phyloP scores from a whole-genome alignment of 2,113 vertebrate species.

The Phasianus colchicus region DNA sequence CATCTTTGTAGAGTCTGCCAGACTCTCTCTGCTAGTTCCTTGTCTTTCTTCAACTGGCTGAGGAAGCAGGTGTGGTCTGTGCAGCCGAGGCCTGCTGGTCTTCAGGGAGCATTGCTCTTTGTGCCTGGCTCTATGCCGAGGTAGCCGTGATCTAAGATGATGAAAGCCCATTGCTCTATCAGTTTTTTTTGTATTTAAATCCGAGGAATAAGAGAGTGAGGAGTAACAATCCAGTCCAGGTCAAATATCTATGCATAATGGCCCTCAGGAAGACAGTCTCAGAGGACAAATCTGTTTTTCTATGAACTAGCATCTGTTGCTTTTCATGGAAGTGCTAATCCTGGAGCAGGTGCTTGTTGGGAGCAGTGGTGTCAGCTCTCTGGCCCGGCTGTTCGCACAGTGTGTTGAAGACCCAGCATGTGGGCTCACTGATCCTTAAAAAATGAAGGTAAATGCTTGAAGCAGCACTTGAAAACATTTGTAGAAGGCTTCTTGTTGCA shows the following conservation, averaged over 20 bases:
- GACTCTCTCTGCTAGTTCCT: no score
- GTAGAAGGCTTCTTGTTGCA: neutral
- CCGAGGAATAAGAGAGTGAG: neutral
- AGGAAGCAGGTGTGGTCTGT: neutral
- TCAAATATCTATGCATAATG: neutral
- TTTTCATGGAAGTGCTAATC: neutral
- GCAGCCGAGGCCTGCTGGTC: neutral
- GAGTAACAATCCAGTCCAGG: neutral
- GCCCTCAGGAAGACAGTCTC: neutral
- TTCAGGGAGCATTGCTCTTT: neutral
- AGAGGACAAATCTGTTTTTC: neutral
- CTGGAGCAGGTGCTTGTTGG: slow-evolving; percentile 16
- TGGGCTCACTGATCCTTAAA: neutral
- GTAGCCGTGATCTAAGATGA: neutral
- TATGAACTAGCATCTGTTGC: neutral
- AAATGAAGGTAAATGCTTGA: neutral
- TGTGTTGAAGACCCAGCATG: neutral
- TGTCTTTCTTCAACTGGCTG: neutral
- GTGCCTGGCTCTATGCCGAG: neutral
- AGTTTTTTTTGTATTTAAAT: neutral
- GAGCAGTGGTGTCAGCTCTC: neutral
- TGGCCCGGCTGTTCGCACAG: neutral
- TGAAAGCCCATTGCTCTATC: neutral
- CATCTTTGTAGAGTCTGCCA: no score
- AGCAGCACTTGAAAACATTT: neutral